Base-by-base conservation (phyloP, 2,888 invertebrate genomes). In the Cephus sareptanus region DNA sequence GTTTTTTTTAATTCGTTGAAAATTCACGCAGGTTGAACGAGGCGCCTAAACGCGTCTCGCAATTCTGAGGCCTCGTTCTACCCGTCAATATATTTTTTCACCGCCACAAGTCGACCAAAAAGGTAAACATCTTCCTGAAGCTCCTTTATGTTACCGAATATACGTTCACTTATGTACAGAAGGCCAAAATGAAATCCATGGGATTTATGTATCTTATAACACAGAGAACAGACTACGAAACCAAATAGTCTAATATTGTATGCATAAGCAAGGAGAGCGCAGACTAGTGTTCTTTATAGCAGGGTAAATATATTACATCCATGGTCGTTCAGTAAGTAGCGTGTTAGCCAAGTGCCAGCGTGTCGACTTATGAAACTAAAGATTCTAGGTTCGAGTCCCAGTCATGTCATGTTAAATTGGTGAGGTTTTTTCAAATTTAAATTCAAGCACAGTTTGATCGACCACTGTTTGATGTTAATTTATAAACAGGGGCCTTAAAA, bases 391-490 rank as follows among this genome's bases (percentile, higher is more conserved):
- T 56, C 56, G 56, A 56, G 9, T 56, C 56, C 23, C 56, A 9
- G 9, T 56, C 15, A 9, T 56, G 23, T 9, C 9, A 9, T 23
- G 9, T 35, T 3, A 15, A 40, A 40, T 15, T 40, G 1, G 1
- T 40, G 4, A 15, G 23, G 1, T 23, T 23, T 56, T 56, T 56
- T 56, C 23, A 23, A 6, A 56, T 2, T 56, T 23, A 23, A 56
- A 56, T 56, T 56, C 23, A 56, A 23, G 90, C 90, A 90, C 86
- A 87, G 86, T 88, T 90, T 90, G 89, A 90, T 90, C 90, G 83
- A 87, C 83, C 85, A 84, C 79, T 84, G 86, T 82, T 82, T 76
- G 37, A 37, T 31, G 70, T 71, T 75, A 79, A 40, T 1, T 37
- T 34, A 37, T 86, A 71, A 84, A 77, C 84, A 82, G 77, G 78